These are phyloP conservation scores for Agonopterix arenella DNA, from an alignment of 2,888 invertebrate species.

Conservation along the genomic window DNA sequence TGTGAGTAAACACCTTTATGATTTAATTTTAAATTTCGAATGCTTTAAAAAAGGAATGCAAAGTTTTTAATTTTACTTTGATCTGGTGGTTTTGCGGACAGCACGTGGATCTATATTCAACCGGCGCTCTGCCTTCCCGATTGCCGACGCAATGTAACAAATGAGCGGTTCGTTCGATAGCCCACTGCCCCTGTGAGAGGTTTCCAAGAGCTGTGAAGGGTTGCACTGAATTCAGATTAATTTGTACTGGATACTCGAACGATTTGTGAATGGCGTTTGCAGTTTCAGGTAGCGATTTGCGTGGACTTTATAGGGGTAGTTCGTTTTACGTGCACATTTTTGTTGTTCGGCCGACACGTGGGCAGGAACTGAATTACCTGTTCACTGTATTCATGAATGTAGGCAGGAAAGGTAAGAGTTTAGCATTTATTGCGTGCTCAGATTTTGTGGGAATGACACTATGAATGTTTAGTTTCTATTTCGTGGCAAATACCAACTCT, in stretches of 20 bases:
- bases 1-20: slow-evolving; percentile 45
- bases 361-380: too few species aligned
- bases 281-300: slow-evolving; percentile 9
- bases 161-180: slow-evolving; percentile 72
- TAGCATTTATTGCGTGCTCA: too few species aligned
- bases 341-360: background rate
- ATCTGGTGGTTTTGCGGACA: too few species aligned
- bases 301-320: slow-evolving; percentile 12
- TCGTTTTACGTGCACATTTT: background rate
- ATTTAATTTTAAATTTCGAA: background rate
- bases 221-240: slow-evolving; percentile 50
- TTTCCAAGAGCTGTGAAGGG: slow-evolving; percentile 59
- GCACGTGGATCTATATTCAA: slow-evolving; percentile 58
- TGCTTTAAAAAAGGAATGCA: background rate
- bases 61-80: slow-evolving; percentile 26
- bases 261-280: slow-evolving; percentile 15
- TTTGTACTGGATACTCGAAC: slow-evolving; percentile 27
- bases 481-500: slow-evolving; percentile 1
- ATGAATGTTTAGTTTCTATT: too few species aligned
- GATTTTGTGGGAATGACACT: too few species aligned
- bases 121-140: slow-evolving; percentile 35
- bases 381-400: too few species aligned
- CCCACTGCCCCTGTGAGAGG: slow-evolving; percentile 74
- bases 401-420: too few species aligned
- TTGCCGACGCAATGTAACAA: slow-evolving; percentile 53